These are phyloP conservation scores for Pycnomerus fuliginosus DNA, from an alignment of 2,888 invertebrate species.

Conservation along the genomic window DNA sequence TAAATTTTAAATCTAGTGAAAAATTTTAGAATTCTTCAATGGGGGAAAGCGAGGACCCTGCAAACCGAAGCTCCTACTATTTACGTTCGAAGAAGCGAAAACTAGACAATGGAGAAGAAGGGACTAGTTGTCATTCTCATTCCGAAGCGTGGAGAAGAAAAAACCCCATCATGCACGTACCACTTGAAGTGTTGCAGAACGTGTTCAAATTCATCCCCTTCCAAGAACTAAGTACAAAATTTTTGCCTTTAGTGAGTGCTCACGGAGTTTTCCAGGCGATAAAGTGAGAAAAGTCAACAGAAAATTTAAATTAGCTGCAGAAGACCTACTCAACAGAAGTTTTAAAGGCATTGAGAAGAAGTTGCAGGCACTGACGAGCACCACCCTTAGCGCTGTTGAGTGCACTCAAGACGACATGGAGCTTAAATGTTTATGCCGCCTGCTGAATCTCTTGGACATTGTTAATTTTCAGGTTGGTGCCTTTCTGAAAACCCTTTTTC, in stretches of 20 bases:
- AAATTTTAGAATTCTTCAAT: conserved; percentile 34
- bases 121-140: conserved; percentile 18
- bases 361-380: conserved; percentile 32
- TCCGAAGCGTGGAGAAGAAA: conserved; percentile 29
- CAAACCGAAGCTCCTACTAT: background rate
- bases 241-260: conserved; percentile 2
- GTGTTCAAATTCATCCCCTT: conserved; percentile 40
- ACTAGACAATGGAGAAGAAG: conserved; percentile 31
- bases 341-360: conserved; percentile 37
- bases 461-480: conserved; percentile 32
- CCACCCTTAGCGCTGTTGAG: conserved; percentile 35
- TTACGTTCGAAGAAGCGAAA: conserved; percentile 29
- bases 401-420: conserved; percentile 44
- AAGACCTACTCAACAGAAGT: conserved; percentile 38
- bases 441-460: conserved; percentile 42
- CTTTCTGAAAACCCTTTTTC: background rate
- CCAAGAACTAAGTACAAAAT: conserved; percentile 45
- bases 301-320: conserved; percentile 40
- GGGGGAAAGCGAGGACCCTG: background rate
- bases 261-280: conserved; percentile 32
- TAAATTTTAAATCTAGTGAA: conserved; percentile 41
- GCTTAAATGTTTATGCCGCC: conserved; percentile 39
- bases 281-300: conserved; percentile 41
- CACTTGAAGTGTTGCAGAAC: conserved; percentile 41
- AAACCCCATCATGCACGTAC: conserved; percentile 40